phyloP scores from a whole-genome alignment of 1,140 invertebrate species.

The Thaumetopoea pityocampa region DNA sequence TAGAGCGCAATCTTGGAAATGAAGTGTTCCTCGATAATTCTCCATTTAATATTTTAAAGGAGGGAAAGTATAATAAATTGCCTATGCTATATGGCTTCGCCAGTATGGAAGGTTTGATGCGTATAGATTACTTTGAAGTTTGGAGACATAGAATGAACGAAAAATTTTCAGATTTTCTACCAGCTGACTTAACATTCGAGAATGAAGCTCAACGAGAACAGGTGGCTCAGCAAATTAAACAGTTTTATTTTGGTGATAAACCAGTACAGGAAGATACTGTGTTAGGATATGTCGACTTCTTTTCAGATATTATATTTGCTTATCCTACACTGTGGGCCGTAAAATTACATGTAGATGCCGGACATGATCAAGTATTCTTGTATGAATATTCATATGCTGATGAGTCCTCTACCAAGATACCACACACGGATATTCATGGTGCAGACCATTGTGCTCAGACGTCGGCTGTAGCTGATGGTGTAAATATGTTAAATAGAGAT shows the following conservation, averaged over 20 bases:
- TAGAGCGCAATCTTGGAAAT: slow-evolving; percentile 26
- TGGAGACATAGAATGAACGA: slow-evolving; percentile 46
- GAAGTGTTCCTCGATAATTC: slow-evolving; percentile 32
- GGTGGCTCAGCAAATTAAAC: slow-evolving; percentile 32
- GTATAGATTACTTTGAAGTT: slow-evolving; percentile 18
- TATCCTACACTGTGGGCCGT: slow-evolving; percentile 33
- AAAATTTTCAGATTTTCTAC: slow-evolving; percentile 46
- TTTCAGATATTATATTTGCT: slow-evolving; percentile 36
- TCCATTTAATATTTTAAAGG: slow-evolving; percentile 33
- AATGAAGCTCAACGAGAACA: slow-evolving; percentile 26
- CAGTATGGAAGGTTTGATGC: slow-evolving; percentile 36
- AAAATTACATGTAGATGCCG: slow-evolving; percentile 33
- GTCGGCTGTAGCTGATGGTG: slow-evolving; percentile 24
- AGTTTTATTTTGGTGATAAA: slow-evolving; percentile 42
- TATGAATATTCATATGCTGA: slow-evolving; percentile 41
- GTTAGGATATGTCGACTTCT: slow-evolving; percentile 35
- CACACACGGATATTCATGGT: slow-evolving; percentile 26
- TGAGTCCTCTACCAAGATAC: slow-evolving; percentile 14
- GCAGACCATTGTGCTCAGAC: slow-evolving; percentile 38
- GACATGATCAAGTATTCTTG: slow-evolving; percentile 40
- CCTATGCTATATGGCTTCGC: slow-evolving; percentile 39
- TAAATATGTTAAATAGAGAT: no score
- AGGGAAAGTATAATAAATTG: slow-evolving; percentile 28
- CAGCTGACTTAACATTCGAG: slow-evolving; percentile 41
- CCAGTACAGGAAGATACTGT: slow-evolving; percentile 27